Conservation (phyloP, 1,140 invertebrate genomes). For the Riptortus pedestris region DNA sequence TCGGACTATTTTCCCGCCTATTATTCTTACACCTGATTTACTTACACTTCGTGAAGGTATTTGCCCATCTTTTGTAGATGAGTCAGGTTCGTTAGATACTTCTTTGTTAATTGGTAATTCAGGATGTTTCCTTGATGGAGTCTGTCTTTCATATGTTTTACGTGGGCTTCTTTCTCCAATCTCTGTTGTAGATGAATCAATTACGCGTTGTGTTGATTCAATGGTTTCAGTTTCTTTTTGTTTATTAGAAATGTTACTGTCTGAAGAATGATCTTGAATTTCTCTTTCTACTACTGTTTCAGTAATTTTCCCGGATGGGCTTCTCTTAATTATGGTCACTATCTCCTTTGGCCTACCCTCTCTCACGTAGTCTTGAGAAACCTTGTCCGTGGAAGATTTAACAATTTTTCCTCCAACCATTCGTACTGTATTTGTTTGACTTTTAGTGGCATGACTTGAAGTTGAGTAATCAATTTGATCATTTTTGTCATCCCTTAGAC, state of each 20-base stretch:
- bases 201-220: no score
- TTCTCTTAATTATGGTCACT: background rate
- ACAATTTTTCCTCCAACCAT: conserved; percentile 28
- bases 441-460: background rate
- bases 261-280: background rate
- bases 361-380: background rate
- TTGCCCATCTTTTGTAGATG: no score
- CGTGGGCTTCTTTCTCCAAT: no score
- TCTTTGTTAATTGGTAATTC: no score
- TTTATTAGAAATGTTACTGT: background rate
- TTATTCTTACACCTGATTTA: conserved; percentile 3
- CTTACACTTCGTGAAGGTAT: no score
- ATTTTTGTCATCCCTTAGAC: background rate
- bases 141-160: no score
- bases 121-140: no score
- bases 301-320: background rate
- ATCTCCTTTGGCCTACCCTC: background rate
- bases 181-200: no score
- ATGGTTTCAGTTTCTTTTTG: no score
- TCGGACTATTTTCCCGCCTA: conserved; percentile 28
- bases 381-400: conserved; percentile 17
- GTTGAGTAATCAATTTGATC: background rate
- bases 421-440: conserved; percentile 9
- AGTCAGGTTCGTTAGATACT: no score
- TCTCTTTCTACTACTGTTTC: background rate